Evolutionary conservation across 2,113 vertebrate genomes (phyloP).

Genomic region (Triplophysa dalaica): DNA sequence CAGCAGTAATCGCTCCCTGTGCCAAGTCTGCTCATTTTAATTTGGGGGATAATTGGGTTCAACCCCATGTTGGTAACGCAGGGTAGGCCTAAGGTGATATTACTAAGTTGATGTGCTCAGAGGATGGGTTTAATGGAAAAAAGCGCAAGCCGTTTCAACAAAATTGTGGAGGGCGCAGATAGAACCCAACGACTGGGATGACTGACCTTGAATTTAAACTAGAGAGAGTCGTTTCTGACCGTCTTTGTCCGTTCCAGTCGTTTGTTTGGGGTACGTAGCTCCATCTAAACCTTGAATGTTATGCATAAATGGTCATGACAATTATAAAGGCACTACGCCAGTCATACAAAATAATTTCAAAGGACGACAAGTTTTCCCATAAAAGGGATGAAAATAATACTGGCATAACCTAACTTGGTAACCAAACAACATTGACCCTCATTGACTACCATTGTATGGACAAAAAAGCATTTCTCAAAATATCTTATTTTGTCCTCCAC

Average conservation of each 20-base stretch:
- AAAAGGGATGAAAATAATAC: too few relatives aligned
- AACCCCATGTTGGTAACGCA: slow-evolving; percentile 53
- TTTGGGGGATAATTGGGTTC: slow-evolving; percentile 66
- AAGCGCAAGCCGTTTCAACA: slow-evolving; percentile 47
- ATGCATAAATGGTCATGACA: not conserved
- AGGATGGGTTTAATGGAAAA: slow-evolving; percentile 44
- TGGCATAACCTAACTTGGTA: too few relatives aligned
- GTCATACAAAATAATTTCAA: not conserved
- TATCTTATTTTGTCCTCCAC: too few relatives aligned
- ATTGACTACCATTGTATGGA: too few relatives aligned
- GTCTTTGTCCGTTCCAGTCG: slow-evolving; percentile 52
- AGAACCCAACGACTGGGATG: slow-evolving; percentile 53
- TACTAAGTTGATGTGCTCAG: slow-evolving; percentile 13
- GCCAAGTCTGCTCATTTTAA: slow-evolving; percentile 68
- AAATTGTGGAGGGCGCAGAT: slow-evolving; percentile 61
- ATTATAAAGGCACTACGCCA: slow-evolving; percentile 12
- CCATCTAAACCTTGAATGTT: slow-evolving; percentile 48
- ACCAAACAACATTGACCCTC: too few relatives aligned
- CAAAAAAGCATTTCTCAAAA: too few relatives aligned
- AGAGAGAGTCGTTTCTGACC: slow-evolving; percentile 22
- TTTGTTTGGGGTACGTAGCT: slow-evolving; percentile 70
- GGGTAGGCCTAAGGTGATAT: slow-evolving; percentile 46
- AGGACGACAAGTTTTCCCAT: not conserved
- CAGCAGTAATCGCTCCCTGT: slow-evolving; percentile 57
- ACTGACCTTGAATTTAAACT: slow-evolving; percentile 48